Base-by-base conservation (phyloP, 2,888 invertebrate genomes). In the Chydorus sphaericus region DNA sequence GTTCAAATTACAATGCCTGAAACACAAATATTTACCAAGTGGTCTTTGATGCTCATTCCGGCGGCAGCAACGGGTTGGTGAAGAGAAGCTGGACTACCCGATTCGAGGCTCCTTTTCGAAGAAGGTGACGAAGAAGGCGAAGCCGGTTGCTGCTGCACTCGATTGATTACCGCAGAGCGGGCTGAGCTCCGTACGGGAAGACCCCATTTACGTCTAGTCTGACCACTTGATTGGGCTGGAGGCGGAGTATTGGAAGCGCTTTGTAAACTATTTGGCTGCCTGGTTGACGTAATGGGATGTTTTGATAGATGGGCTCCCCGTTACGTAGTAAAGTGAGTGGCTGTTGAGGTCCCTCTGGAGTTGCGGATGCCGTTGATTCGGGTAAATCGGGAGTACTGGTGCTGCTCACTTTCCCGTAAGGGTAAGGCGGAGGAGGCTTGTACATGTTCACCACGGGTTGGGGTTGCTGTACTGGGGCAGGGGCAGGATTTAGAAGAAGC, bases 341-440 rank as follows among this genome's bases (percentile, higher is more conserved):
- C n/a, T n/a, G n/a, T n/a, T n/a, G n/a, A n/a, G n/a, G n/a, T n/a
- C n/a, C n/a, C n/a, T n/a, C n/a, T n/a, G n/a, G n/a, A 14, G 23
- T 23, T 10, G 44, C 44, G 5, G 44, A 44, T n/a, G 36, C 36
- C 16, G 18, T 33, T 18, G 31, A 23, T 36, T 26, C 36, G 20
- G 31, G 31, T 36, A 52, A 31, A 68, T 89, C 89, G 0, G 89
- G 88, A 1, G 88, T 88, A 1, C 86, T 87, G 63, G 83, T 85
- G 8, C 86, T 87, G 18, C 66, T 66, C 10, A 67, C 61, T 52
- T 82, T 83, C n/a, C 82, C 71, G 0, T 83, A 65, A 0, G 86
- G 85, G 70, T 89, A 89, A 0, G 89, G 87, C 0, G 89, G 89
- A 0, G 90, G 89, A 0, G 88, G 85, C 67, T 88, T 87, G 66